Evolutionary conservation across 2,888 invertebrate genomes (phyloP), one percentile per base, ranked within the genome.

Genomic region (Drosophila ustulata): DNA sequence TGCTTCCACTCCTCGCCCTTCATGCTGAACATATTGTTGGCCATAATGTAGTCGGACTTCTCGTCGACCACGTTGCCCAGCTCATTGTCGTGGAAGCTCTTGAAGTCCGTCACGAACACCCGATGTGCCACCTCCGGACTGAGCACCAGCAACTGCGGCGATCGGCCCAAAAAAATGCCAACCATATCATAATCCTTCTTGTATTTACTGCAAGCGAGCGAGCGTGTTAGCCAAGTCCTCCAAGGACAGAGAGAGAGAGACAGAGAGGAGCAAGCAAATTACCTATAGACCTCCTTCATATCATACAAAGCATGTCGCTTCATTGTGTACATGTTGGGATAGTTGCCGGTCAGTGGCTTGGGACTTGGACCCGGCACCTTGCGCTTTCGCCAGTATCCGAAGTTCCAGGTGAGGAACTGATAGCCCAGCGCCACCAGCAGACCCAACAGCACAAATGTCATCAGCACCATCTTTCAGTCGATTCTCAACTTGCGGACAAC

Each of bases 1-100:
- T 91, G 88, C 70, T 93, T 93, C 94, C 94, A 94, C 74, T 92
- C 88, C 26, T 92, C 89, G 1, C 93, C 93, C 26, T 90, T 92
- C 30, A 93, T 74, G 1, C 39, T 93, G 8, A 59, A 59, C 4
- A 59, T 50, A n/a, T 59, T 59, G 32, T 59, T 59, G 11, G 50
- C 23, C 11, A 59, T 3, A 23, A 59, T 50, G 9, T 9, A 59
- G 13, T 59, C 59, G n/a, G 30, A 32, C 13, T 59, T 50, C 32
- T 59, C 59, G 1, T 43, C 43, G n/a, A 59, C 13, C n/a, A 50
- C 6, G 1, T 13, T 18, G n/a, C n/a, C 3, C 5, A 59, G 3
- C 9, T 59, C 59, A 8, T 59, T 59, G 13, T 50, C 59, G 18
- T 50, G 49, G 32, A 59, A 59, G 8, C 23, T 8, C 25, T 41